Base-by-base conservation (phyloP, 2,113 vertebrate species). In the Bombycilla garrulus region DNA sequence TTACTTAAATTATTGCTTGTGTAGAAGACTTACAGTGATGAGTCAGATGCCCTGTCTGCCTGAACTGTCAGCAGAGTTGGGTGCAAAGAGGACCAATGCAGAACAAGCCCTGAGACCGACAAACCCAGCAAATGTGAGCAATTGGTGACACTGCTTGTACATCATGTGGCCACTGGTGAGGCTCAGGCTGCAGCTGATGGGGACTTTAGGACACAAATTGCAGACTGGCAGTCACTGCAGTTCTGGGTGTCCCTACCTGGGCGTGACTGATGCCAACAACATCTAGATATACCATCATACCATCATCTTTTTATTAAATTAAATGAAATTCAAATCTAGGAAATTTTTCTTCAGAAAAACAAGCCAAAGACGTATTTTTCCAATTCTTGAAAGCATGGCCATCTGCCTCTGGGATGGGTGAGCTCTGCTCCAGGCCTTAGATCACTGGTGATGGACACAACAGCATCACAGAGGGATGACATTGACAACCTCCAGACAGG, bases 161-260 rank as follows among this genome's bases (percentile, higher is more conserved):
- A 0, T 60, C 20, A 2, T 18, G 35, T 1, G 1, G 61, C 70
- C 35, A 20, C 28, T 17, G 5, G 62, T 16, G 53, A 42, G 71
- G 71, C 57, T 71, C 47, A 45, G 70, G 67, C 65, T 60, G 54
- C 3, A 1, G 47, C 61, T 83, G 48, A 19, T 15, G n/a, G 60
- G 56, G 66, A 38, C 35, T 92, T 44, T 19, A 45, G 65, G 61
- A 61, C 53, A 48, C 10, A 62, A 64, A 76, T 5, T 40, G 28
- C 62, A 81, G 70, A 11, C 57, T 76, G 80, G 23, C 53, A 50
- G 57, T 53, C 38, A 71, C 56, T 0, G 0, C 51, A 79, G 61
- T 12, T 38, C 50, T 61, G 40, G 5, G 7, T 62, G 28, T 71
- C 65, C 35, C 61, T 62, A 10, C 38, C 56, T 87, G 73, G 24